Conservation (phyloP, 64 coral and sea anemone genomes). For the Orbicella faveolata region DNA sequence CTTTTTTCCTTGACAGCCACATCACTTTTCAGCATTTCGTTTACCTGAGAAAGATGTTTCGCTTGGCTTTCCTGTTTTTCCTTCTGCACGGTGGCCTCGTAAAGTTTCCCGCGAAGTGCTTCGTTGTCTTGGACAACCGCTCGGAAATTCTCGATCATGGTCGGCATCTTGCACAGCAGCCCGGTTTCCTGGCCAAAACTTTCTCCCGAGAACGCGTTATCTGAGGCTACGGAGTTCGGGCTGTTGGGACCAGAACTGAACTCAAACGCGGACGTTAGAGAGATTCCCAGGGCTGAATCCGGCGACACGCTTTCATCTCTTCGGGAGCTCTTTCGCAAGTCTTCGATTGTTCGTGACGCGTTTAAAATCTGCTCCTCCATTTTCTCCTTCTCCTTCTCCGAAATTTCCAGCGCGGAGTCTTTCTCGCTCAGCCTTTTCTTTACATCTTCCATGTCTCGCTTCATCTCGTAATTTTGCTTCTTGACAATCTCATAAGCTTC, state of each 20-base stretch:
- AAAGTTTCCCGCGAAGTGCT: constrained; percentile 55
- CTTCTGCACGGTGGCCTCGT: constrained; percentile 34
- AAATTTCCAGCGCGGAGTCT: constrained; percentile 50
- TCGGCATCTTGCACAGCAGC: constrained; percentile 81
- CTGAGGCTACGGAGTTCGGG: constrained; percentile 57
- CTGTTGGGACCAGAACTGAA: constrained; percentile 70
- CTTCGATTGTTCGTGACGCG: constrained; percentile 78
- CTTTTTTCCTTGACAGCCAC: constrained; percentile 48
- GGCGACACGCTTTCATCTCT: constrained; percentile 65
- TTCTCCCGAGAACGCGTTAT: constrained; percentile 35
- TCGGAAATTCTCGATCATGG: constrained; percentile 84
- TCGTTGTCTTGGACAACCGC: constrained; percentile 82
- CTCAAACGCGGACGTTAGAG: constrained; percentile 56
- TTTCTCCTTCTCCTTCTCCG: constrained; percentile 66
- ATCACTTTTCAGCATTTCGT: constrained; percentile 59
- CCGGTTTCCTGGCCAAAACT: constrained; percentile 38
- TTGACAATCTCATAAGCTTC: constrained; percentile 94
- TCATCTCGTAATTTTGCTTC: constrained; percentile 73
- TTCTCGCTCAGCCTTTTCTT: constrained; percentile 63
- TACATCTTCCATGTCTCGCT: constrained; percentile 53
- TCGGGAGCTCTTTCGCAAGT: constrained; percentile 68
- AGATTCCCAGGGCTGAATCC: constrained; percentile 74
- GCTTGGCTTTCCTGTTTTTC: constrained; percentile 62
- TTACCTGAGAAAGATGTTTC: constrained; percentile 48
- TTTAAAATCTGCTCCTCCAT: constrained; percentile 84